Evolutionary conservation across 2,797 vertebrate genomes (phyloP).

Genomic region (Micrastur ruficollis): DNA sequence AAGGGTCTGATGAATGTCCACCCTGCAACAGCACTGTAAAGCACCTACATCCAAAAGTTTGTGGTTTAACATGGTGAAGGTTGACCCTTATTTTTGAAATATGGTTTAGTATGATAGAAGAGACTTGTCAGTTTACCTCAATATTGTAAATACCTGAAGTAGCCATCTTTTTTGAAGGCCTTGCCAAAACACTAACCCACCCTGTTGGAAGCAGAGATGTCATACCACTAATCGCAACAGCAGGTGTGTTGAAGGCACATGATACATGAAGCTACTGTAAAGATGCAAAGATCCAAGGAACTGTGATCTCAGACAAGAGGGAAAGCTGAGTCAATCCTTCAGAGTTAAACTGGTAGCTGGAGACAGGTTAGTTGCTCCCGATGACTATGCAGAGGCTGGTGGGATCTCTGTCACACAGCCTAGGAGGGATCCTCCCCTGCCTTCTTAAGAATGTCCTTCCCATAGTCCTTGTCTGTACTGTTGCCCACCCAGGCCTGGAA

Average conservation of each 20-base stretch:
- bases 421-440: not conserved
- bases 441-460: not conserved
- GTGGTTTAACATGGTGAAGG: not conserved
- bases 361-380: not conserved
- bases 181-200: not conserved
- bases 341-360: not conserved
- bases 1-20: not conserved
- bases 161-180: not conserved
- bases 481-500: not conserved
- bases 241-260: rapidly evolving
- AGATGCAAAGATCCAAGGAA: not conserved
- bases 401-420: not conserved
- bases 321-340: not conserved
- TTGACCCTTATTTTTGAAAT: not conserved
- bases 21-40: not conserved
- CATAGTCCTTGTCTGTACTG: not conserved
- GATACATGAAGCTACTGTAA: not conserved
- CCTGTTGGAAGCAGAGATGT: not conserved
- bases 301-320: not conserved
- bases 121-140: not conserved
- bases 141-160: not conserved
- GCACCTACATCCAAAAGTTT: not conserved
- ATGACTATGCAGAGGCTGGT: not conserved
- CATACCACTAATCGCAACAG: not conserved
- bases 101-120: not conserved